A percentile compares a stretch with the other conserved stretches of the same genome.
Evolutionary conservation across 2,888 invertebrate genomes (phyloP).

Genomic region (Oscheius sp.): DNA sequence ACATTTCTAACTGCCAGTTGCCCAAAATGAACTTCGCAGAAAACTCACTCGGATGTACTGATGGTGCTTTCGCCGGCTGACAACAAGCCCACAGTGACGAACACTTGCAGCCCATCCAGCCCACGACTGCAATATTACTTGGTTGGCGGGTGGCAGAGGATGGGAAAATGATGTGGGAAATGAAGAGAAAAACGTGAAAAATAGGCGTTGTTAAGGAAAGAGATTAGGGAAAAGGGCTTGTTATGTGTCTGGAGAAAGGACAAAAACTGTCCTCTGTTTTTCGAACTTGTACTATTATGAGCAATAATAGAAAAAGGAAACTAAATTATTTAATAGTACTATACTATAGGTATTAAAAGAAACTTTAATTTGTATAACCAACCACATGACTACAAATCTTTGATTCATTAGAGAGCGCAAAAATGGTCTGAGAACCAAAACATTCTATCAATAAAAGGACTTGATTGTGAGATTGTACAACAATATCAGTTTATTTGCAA

Average conservation of each 20-base stretch:
- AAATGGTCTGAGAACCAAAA: too few relatives aligned
- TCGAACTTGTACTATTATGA: not conserved
- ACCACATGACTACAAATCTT: too few relatives aligned
- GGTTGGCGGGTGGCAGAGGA: not conserved
- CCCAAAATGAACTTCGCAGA: not conserved
- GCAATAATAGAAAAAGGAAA: not conserved
- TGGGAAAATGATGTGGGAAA: not conserved
- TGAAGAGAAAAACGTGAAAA: not conserved
- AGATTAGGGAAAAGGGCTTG: not conserved
- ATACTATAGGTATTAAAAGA: too few relatives aligned
- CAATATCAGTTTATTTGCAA: too few relatives aligned
- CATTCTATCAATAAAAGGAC: too few relatives aligned
- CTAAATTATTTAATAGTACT: too few relatives aligned
- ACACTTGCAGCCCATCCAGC: not conserved
- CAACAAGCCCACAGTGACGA: constrained; percentile 4
- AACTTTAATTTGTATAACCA: too few relatives aligned
- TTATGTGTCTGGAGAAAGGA: not conserved
- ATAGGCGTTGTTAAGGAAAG: not conserved
- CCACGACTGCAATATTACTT: not conserved
- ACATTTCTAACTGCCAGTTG: too few relatives aligned
- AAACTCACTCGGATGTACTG: constrained; percentile 15
- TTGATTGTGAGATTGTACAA: too few relatives aligned
- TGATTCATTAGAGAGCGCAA: too few relatives aligned
- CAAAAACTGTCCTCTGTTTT: not conserved
- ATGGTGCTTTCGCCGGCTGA: constrained; percentile 2